A percentile compares a stretch with the other conserved stretches of the same genome.
Evolutionary conservation across 2,888 invertebrate species (phyloP).

Genomic region (Candidula unifasciata): DNA sequence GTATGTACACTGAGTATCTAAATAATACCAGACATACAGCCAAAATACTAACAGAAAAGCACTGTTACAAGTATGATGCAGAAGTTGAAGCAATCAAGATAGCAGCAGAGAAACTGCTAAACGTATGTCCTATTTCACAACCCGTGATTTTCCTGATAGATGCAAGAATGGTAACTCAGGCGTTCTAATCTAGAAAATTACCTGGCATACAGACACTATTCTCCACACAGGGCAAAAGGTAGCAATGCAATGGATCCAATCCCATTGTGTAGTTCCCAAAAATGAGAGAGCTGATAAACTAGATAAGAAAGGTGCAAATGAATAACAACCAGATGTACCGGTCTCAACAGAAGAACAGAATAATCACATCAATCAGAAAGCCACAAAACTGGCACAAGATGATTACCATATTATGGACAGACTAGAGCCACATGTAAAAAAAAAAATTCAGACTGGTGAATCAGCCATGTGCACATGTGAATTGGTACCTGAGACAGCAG

Average conservation of each 20-base stretch:
- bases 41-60: not conserved
- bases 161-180: not conserved
- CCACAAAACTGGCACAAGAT: too few relatives aligned
- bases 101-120: conserved; percentile 8
- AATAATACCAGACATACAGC: not conserved
- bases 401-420: too few relatives aligned
- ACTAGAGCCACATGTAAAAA: too few relatives aligned
- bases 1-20: conserved; percentile 1
- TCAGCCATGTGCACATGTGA: too few relatives aligned
- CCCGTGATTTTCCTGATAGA: not conserved
- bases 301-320: not conserved
- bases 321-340: not conserved
- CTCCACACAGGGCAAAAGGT: too few relatives aligned
- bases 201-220: not conserved
- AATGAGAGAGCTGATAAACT: not conserved
- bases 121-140: not conserved
- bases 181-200: not conserved
- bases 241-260: not conserved
- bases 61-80: not conserved
- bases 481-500: too few relatives aligned
- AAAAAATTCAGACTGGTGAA: too few relatives aligned
- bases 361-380: not conserved
- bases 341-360: not conserved
- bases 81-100: conserved; percentile 5
- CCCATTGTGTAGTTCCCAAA: not conserved